phyloP scores from a whole-genome alignment of 2,113 vertebrate species.

The Pholis gunnellus region DNA sequence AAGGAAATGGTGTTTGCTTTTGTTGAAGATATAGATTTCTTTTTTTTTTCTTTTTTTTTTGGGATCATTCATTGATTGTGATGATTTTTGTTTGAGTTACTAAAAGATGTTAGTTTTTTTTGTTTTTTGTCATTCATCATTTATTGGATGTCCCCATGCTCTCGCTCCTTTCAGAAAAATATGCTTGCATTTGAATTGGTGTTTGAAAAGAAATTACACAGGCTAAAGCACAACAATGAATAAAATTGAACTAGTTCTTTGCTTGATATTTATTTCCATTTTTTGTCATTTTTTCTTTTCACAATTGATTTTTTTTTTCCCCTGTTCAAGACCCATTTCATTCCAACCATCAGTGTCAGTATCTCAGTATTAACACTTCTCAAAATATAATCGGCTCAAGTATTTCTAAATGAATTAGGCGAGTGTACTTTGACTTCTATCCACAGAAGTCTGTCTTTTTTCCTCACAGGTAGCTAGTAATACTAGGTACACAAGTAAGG shows the following conservation, averaged over 20 bases:
- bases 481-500: conserved; percentile 38
- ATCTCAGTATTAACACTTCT: conserved; percentile 61
- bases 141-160: conserved; percentile 59
- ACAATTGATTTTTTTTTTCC: neutral
- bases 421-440: conserved; percentile 13
- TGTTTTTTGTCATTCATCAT: conserved; percentile 58
- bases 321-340: conserved; percentile 37
- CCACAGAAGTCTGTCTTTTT: neutral
- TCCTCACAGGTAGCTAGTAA: conserved; percentile 30
- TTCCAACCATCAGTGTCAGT: conserved; percentile 54
- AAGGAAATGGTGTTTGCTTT: conserved; percentile 76
- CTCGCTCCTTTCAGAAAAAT: conserved; percentile 59
- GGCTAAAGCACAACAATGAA: conserved; percentile 85
- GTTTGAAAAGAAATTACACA: conserved; percentile 75
- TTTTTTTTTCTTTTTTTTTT: conserved; percentile 18
- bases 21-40: conserved; percentile 60
- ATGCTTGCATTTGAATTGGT: conserved; percentile 80
- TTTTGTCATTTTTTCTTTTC: conserved; percentile 48
- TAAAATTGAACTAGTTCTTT: conserved; percentile 82
- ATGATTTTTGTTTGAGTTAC: conserved; percentile 65
- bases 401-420: conserved; percentile 32
- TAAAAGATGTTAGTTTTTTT: conserved; percentile 54
- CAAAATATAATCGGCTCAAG: conserved; percentile 13
- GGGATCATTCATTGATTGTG: conserved; percentile 75
- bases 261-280: conserved; percentile 75